Evolutionary conservation across 2,797 vertebrate species (phyloP).

Genomic region (Selene dorsalis): DNA sequence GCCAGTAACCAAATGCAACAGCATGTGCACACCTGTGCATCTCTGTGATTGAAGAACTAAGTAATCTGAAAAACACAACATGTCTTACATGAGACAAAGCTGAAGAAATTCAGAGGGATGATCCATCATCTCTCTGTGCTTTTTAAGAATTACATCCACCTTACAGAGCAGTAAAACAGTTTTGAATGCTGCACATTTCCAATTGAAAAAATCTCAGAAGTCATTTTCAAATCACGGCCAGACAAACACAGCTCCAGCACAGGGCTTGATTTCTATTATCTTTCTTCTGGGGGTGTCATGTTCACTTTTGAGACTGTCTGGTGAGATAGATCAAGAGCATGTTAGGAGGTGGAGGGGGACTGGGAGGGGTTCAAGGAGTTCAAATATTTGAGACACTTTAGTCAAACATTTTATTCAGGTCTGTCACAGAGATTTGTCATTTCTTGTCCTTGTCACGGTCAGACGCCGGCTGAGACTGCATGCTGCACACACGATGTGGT

Average conservation of each 20-base stretch:
- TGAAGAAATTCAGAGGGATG: neutral
- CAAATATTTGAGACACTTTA: conserved; percentile 75
- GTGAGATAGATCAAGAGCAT: conserved; percentile 59
- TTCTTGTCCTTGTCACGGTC: conserved; percentile 63
- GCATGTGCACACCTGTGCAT: neutral
- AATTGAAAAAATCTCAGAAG: neutral
- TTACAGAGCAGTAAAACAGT: neutral
- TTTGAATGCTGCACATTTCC: neutral
- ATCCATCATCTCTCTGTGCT: neutral
- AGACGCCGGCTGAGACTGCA: conserved; percentile 36
- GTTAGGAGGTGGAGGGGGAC: conserved; percentile 14
- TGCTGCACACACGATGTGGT: conserved; percentile 24
- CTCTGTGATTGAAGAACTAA: neutral
- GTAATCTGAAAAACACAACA: neutral
- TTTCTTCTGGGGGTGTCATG: conserved; percentile 32
- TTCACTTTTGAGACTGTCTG: conserved; percentile 57
- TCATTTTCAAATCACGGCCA: conserved; percentile 12
- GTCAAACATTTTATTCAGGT: conserved; percentile 69
- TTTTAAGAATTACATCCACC: neutral
- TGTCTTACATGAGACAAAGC: neutral
- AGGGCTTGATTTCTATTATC: conserved; percentile 44
- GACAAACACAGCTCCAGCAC: neutral
- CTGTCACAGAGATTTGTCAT: conserved; percentile 66
- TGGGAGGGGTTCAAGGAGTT: conserved; percentile 60
- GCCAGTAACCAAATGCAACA: neutral